Base-by-base conservation (phyloP, 1,140 invertebrate genomes). In the Oedothorax gibbosus region DNA sequence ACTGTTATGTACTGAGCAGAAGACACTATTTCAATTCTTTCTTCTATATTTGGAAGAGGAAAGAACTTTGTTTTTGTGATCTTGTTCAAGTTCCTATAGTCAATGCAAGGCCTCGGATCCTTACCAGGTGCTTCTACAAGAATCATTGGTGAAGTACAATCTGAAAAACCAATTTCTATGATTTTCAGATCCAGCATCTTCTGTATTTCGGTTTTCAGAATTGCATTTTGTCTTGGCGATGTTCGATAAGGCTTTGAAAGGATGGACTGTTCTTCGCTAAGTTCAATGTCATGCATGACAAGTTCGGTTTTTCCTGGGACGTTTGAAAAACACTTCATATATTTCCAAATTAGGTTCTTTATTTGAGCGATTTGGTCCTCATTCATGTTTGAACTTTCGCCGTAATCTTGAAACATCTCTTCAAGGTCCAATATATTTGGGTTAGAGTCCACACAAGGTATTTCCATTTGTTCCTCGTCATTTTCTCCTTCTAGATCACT, bases 141-240 rank as follows among this genome's bases (percentile, higher is more conserved):
- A 1, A 14, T 50, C 51, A 56, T 73, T 14, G 71, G 15, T 53
- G 35, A 35, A 35, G 35, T 35, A 35, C 35, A 35, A 35, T 35
- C 35, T 35, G 35, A 35, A 35, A 20, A 15, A 15, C 71, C 71
- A 3, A 51, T 14, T 51, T 73, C 71, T 53, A 73, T 56, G 11
- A 73, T 73, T 51, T 56, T 51, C 35, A 73, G 7, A 57, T 21
- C 20, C 18, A 76, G 56, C 73, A 76, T 60, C 14, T 53, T 76
- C 57, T 62, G 73, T 10, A 76, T 76, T 35, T 76, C 54, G 21
- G n/a, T 49, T 14, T 57, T 56, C 9, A 76, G 51, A 14, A 76
- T 60, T 12, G 18, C 54, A 21, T 57, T 76, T 60, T 53, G 35
- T 10, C 73, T 57, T 6, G 73, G 18, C 18, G 73, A 62, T 18